These are phyloP conservation scores for Coecobrya sp. DNA, from an alignment of 2,888 invertebrate species.

Conservation along the genomic window DNA sequence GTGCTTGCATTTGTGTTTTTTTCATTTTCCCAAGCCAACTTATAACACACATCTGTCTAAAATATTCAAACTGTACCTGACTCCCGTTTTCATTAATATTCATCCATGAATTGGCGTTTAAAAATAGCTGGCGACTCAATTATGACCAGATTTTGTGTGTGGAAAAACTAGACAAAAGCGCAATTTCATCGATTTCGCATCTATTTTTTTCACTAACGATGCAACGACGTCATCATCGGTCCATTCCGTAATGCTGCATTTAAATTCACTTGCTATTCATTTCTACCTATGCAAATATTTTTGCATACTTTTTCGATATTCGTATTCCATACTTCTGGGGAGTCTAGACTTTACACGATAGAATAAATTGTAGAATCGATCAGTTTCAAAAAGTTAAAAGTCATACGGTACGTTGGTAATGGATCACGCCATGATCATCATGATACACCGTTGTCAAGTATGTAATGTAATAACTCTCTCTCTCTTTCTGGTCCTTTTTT, in stretches of 20 bases:
- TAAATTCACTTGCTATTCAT: not conserved
- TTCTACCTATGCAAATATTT: not conserved
- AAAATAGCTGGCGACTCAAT: constrained; percentile 38
- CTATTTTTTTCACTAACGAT: constrained; percentile 6
- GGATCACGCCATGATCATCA: too few species aligned
- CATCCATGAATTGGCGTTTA: constrained; percentile 35
- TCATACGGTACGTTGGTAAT: not conserved
- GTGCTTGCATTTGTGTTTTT: not conserved
- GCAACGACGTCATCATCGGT: not conserved
- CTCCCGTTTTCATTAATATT: constrained; percentile 69
- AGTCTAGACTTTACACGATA: not conserved
- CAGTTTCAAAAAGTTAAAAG: not conserved
- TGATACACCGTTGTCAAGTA: too few species aligned
- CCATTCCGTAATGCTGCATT: not conserved
- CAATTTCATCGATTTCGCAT: not conserved
- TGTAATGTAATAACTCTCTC: constrained; percentile 27
- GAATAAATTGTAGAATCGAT: not conserved
- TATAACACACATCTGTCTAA: constrained; percentile 24
- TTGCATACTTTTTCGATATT: too few species aligned
- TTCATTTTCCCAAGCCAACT: not conserved
- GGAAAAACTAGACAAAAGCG: constrained; percentile 47
- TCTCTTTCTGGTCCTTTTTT: not conserved
- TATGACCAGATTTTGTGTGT: not conserved
- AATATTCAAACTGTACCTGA: constrained; percentile 64
- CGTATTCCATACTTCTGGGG: too few species aligned